Evolutionary conservation across 1,140 invertebrate genomes (phyloP), one percentile per base, ranked within the genome.

Genomic region (Brachionus asplanchnoidis): DNA sequence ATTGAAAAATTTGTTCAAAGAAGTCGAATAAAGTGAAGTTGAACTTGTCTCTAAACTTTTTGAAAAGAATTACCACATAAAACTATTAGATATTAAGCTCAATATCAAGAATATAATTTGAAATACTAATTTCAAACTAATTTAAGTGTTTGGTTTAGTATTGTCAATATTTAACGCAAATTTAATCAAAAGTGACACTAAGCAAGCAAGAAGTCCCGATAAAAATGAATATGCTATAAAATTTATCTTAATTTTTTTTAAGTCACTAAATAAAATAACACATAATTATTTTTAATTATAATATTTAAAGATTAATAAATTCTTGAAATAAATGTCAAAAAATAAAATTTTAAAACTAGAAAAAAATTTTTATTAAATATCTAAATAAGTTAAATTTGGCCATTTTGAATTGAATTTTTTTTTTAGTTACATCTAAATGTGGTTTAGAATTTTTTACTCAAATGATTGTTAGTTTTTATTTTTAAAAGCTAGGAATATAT

Each of bases 41-140:
- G 82, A 84, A 68, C 60, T 68, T 46, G 44, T 9, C 8, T 23
- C 23, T 44, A 84, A n/a, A 12, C 60, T 68, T 40, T 84, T 84
- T 12, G 82, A 70, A 73, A 70, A 84, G 7, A 68, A 84, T 14
- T 44, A n/a, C 82, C 82, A 84, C 82, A 84, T 84, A 28, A 84
- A 56, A 46, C 28, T 17, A 53, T 84, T 84, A 14, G 6, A 40
- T 14, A 70, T 3, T 40, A 84, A 56, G 40, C 60, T 68, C 17
- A 84, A 46, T 17, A 44, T 11, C 11, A 84, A 14, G 17, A 68
- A 84, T 28, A 36, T 36, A 12, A 56, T 40, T 73, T 68, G 60
- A 42, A 70, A 11, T 3, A 44, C 7, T 26, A 68, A 56, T 84
- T 40, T 46, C 8, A 84, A 46, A n/a, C 6, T 36, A 7, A 5